Conservation (phyloP, 1,140 invertebrate genomes). For the Pollicipes pollicipes region DNA sequence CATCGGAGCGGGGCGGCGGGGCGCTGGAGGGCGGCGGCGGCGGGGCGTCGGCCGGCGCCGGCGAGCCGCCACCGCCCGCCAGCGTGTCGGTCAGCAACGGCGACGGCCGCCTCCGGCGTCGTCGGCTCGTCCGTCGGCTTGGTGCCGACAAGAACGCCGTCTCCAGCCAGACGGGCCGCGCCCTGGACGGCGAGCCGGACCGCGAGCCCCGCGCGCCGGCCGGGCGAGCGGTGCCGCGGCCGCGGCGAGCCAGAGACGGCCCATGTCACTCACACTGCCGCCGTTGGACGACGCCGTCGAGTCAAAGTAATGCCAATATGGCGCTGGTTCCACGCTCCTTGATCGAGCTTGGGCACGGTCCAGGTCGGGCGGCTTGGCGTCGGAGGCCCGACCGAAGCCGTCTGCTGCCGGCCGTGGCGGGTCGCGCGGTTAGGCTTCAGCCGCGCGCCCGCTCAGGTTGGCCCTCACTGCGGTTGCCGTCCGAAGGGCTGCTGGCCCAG, state of each 20-base stretch:
- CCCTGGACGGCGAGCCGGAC: background rate
- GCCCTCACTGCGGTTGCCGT: conserved; percentile 20
- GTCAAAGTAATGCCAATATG: conserved; percentile 69
- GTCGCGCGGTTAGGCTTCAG: conserved; percentile 3
- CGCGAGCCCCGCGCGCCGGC: no score
- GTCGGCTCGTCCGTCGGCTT: conserved; percentile 37
- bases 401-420: conserved; percentile 10
- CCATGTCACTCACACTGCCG: conserved; percentile 37
- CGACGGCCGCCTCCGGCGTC: conserved; percentile 15
- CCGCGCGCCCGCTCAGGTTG: conserved; percentile 3
- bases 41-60: no score
- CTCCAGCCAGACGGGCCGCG: conserved; percentile 59
- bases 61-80: background rate
- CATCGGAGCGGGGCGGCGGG: no score
- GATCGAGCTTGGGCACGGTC: conserved; percentile 63
- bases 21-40: no score
- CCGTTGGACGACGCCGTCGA: conserved; percentile 26
- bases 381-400: conserved; percentile 4
- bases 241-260: conserved; percentile 9
- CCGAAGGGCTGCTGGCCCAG: conserved; percentile 34
- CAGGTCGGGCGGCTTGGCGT: conserved; percentile 9
- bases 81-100: background rate
- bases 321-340: conserved; percentile 81
- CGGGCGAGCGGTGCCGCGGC: no score
- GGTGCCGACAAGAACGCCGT: conserved; percentile 73